These are phyloP conservation scores for Amphipoea oculea DNA, from an alignment of 2,888 invertebrate genomes.

Conservation along the genomic window DNA sequence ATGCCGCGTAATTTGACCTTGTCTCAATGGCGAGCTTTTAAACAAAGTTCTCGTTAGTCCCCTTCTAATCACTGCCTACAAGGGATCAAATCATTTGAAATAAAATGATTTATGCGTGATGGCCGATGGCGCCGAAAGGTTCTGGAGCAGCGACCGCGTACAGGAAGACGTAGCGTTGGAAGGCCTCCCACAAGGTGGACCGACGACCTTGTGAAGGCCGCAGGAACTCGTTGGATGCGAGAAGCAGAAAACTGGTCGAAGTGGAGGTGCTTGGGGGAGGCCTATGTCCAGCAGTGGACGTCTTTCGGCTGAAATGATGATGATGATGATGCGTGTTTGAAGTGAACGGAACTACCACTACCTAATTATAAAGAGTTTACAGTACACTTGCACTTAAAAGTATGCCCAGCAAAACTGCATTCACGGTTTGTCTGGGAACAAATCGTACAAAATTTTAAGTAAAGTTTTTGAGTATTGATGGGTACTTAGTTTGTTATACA, in stretches of 20 bases:
- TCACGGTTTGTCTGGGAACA: background rate
- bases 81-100: conserved; percentile 6
- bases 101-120: conserved; percentile 25
- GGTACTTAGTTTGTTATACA: background rate
- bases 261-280: too few relatives aligned
- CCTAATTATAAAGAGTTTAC: background rate
- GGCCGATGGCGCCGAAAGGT: too few relatives aligned
- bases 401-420: background rate
- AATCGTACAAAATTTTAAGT: background rate
- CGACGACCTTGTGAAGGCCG: too few relatives aligned
- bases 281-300: too few relatives aligned
- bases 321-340: conserved; percentile 1
- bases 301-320: too few relatives aligned
- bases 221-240: too few relatives aligned
- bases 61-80: conserved; percentile 7
- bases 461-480: background rate
- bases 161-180: too few relatives aligned
- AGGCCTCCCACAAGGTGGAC: too few relatives aligned
- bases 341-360: conserved; percentile 8
- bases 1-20: conserved; percentile 47
- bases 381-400: background rate
- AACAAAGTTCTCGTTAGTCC: conserved; percentile 41
- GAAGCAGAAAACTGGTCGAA: too few relatives aligned
- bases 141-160: too few relatives aligned
- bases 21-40: conserved; percentile 39